phyloP scores from a whole-genome alignment of 2,888 invertebrate species.

The Stomorhina lunata region DNA sequence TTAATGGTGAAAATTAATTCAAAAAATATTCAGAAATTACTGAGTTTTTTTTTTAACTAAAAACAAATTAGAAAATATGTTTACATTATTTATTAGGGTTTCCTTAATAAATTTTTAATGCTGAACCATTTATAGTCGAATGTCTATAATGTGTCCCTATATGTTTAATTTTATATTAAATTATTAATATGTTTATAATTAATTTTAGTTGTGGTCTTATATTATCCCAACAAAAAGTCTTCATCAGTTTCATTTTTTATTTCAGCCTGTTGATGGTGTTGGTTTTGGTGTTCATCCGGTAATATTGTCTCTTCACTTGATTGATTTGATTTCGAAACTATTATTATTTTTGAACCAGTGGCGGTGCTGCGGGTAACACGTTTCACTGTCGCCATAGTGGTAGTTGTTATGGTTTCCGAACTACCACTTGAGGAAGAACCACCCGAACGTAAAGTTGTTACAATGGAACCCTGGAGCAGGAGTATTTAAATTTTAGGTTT shows the following conservation, averaged over 20 bases:
- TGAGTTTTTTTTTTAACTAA: background rate
- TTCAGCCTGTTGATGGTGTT: conserved; percentile 37
- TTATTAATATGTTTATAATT: too few relatives aligned
- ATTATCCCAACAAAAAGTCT: conserved; percentile 62
- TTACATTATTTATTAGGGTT: background rate
- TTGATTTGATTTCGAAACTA: conserved; percentile 60
- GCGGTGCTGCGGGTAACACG: conserved; percentile 59
- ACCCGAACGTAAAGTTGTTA: conserved; percentile 49
- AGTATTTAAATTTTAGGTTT: background rate
- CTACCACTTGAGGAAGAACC: conserved; percentile 14
- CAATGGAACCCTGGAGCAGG: conserved; percentile 32
- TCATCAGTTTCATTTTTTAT: conserved; percentile 68
- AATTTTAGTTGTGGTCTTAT: background rate
- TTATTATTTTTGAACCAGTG: conserved; percentile 59
- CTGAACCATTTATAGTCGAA: too few relatives aligned
- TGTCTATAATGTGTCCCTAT: too few relatives aligned
- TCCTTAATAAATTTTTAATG: background rate
- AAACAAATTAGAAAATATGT: background rate
- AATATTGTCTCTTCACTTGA: conserved; percentile 56
- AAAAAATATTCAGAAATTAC: conserved; percentile 6
- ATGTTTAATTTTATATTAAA: background rate
- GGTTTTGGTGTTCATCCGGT: conserved; percentile 44
- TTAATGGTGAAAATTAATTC: background rate
- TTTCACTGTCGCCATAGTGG: conserved; percentile 53
- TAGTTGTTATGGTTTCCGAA: conserved; percentile 54